A percentile compares a stretch with the other conserved stretches of the same genome.
Evolutionary conservation across 2,113 vertebrate species (phyloP).

Genomic region (Athene cunicularia): DNA sequence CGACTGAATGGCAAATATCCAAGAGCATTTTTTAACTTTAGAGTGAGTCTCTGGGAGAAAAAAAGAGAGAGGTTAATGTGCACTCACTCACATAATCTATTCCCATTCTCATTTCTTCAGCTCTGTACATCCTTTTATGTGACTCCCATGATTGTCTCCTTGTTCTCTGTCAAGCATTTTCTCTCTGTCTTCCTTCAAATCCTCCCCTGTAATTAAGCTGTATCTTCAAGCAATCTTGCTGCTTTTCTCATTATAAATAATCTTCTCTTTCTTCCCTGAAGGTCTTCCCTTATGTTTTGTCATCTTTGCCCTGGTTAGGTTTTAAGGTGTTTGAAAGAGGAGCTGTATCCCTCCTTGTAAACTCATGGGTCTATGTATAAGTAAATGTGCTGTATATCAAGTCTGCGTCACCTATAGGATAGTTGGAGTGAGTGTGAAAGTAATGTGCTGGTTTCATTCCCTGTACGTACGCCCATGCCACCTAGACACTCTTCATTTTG

Average conservation of each 20-base stretch:
- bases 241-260: background rate
- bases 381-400: background rate
- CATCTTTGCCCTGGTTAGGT: background rate
- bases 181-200: background rate
- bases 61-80: constrained; percentile 6
- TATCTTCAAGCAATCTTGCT: background rate
- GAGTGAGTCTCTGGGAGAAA: background rate
- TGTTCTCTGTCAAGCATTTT: constrained; percentile 4
- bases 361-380: accelerated
- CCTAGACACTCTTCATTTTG: background rate
- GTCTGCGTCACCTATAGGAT: background rate
- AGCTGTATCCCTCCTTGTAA: background rate
- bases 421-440: background rate
- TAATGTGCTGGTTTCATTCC: background rate
- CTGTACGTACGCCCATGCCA: background rate
- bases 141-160: background rate
- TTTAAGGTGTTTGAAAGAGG: background rate
- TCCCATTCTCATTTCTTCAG: background rate
- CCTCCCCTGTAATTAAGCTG: constrained; percentile 8
- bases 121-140: background rate
- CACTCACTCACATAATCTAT: background rate
- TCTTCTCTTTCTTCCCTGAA: background rate
- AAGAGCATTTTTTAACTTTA: constrained; percentile 52
- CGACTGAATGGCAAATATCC: constrained; percentile 61
- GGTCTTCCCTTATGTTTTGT: background rate